These are phyloP conservation scores for Folsomia manolachei DNA, from an alignment of 2,888 invertebrate species.

Conservation along the genomic window DNA sequence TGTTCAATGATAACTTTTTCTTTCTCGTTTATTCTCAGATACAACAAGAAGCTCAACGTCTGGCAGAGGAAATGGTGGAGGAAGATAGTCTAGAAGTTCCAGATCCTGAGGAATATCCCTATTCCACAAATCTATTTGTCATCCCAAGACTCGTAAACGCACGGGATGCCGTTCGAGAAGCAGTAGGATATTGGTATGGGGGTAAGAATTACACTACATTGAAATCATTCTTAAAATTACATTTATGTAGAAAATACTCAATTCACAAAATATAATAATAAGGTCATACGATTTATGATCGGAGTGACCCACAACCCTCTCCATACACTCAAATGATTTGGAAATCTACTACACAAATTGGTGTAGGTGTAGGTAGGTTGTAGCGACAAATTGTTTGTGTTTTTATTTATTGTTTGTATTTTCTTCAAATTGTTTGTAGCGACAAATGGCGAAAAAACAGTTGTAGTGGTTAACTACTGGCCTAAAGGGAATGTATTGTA, in stretches of 20 bases:
- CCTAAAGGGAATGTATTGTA: conserved; percentile 33
- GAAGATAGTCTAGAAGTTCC: conserved; percentile 25
- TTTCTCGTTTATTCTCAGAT: conserved; percentile 22
- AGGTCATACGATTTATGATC: conserved; percentile 34
- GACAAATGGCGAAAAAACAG: conserved; percentile 30
- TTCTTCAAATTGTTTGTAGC: neutral
- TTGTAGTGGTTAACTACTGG: conserved; percentile 35
- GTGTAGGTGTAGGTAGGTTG: conserved; percentile 28
- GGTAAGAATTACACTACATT: conserved; percentile 17
- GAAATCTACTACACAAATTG: conserved; percentile 28
- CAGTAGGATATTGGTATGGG: conserved; percentile 39
- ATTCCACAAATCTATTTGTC: conserved; percentile 32
- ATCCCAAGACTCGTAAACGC: conserved; percentile 27
- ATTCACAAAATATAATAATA: no score
- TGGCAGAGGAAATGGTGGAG: conserved; percentile 28
- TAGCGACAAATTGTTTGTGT: conserved; percentile 11
- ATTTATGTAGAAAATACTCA: no score
- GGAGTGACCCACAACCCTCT: conserved; percentile 31
- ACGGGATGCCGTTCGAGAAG: conserved; percentile 37
- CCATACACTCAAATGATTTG: conserved; percentile 38
- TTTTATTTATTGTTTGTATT: neutral
- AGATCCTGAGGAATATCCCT: conserved; percentile 19
- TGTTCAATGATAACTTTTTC: neutral
- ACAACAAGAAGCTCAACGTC: conserved; percentile 28
- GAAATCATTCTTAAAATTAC: no score